A percentile compares a stretch with the other conserved stretches of the same genome.
Evolutionary conservation across 1,140 invertebrate species (phyloP).

Genomic region (Atta texana): DNA sequence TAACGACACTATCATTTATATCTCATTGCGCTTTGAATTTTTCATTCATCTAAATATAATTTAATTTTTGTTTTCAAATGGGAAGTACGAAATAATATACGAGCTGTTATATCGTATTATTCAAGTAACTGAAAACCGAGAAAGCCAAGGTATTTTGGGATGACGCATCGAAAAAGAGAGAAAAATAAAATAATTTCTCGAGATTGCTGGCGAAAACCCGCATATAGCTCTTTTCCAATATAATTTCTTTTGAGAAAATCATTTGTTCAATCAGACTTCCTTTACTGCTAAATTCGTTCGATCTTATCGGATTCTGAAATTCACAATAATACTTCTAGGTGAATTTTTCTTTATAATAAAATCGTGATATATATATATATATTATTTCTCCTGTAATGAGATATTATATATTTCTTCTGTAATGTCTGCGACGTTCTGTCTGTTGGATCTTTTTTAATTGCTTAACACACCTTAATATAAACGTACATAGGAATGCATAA

Average conservation of each 20-base stretch:
- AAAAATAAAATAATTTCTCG: neutral
- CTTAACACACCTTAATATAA: no score
- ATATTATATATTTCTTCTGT: neutral
- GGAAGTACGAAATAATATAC: conserved; percentile 3
- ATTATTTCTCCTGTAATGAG: neutral
- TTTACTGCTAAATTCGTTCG: neutral
- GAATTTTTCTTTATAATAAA: neutral
- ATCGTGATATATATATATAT: neutral
- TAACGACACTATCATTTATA: neutral
- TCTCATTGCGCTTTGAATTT: neutral
- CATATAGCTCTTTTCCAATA: neutral
- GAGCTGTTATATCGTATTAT: neutral
- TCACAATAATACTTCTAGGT: neutral
- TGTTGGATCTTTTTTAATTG: no score
- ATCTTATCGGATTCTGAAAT: conserved; percentile 7
- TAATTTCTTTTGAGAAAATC: conserved; percentile 41
- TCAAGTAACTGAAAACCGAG: neutral
- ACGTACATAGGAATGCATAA: no score
- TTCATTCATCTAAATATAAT: neutral
- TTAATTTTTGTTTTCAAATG: neutral
- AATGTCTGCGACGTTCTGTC: neutral
- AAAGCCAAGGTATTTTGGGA: neutral
- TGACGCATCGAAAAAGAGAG: neutral
- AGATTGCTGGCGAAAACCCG: neutral
- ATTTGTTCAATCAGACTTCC: conserved; percentile 26